Evolutionary conservation across 2,113 vertebrate genomes (phyloP).

Genomic region (human (Homo sapiens)): GRCh38 chr1:87682501-87683000

Average conservation of each 20-base stretch:
- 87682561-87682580: not conserved
- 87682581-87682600: slow-evolving; percentile 7
- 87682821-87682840: slow-evolving; percentile 61
- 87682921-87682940: not conserved
- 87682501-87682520: not conserved
- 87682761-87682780: slow-evolving; percentile 55
- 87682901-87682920: not conserved
- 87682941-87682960: not conserved
- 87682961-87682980: slow-evolving; percentile 50
- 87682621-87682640: slow-evolving; percentile 42
- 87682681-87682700: slow-evolving; percentile 34
- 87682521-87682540: slow-evolving; percentile 29
- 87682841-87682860: slow-evolving; percentile 41
- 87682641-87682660: not conserved
- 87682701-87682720: slow-evolving; percentile 68
- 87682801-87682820: not conserved
- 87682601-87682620: not conserved
- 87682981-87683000: slow-evolving; percentile 51
- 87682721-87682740: slow-evolving; percentile 28
- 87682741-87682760: slow-evolving; percentile 71
- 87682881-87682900: not conserved
- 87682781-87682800: slow-evolving; percentile 65
- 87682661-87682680: not conserved
- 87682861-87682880: not conserved
- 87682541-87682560: not conserved